These are phyloP conservation scores for Gibbula magus DNA, from an alignment of 2,888 invertebrate genomes.

Conservation along the genomic window DNA sequence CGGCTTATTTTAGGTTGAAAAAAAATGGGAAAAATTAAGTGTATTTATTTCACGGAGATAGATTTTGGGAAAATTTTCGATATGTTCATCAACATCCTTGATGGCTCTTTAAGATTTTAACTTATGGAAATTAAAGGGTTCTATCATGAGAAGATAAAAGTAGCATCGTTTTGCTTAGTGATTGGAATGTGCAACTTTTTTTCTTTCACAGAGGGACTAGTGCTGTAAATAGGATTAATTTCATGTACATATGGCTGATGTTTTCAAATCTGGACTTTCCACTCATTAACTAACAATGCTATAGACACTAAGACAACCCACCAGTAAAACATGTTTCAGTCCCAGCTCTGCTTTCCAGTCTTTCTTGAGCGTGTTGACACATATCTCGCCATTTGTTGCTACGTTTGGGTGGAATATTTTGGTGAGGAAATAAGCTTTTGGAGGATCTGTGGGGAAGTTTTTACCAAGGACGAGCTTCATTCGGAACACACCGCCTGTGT, in stretches of 20 bases:
- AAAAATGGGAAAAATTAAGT: too few species aligned
- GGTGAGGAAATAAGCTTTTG: constrained; percentile 92
- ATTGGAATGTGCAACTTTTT: too few species aligned
- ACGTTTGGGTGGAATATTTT: constrained; percentile 99
- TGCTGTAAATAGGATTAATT: background rate
- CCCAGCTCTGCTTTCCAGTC: constrained; percentile 98
- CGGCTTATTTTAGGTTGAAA: too few species aligned
- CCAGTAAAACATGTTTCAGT: constrained; percentile 93
- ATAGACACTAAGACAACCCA: constrained; percentile 75
- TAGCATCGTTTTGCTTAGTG: too few species aligned
- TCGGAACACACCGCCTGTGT: constrained; percentile 90
- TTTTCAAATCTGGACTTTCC: background rate
- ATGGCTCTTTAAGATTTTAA: too few species aligned
- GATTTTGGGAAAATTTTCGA: too few species aligned
- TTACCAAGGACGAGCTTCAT: constrained; percentile 92
- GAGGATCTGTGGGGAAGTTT: constrained; percentile 93
- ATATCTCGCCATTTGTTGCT: constrained; percentile 92
- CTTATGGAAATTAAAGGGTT: too few species aligned
- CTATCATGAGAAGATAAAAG: too few species aligned
- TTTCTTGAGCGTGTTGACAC: constrained; percentile 95
- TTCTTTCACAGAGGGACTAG: background rate
- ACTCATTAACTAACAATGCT: background rate
- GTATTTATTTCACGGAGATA: too few species aligned
- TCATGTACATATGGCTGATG: background rate
- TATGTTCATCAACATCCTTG: too few species aligned